Percentiles rank a stretch among this genome's conserved stretches.
phyloP scores from a whole-genome alignment of 2,797 vertebrate species.

The Gadopsis bispinosus region DNA sequence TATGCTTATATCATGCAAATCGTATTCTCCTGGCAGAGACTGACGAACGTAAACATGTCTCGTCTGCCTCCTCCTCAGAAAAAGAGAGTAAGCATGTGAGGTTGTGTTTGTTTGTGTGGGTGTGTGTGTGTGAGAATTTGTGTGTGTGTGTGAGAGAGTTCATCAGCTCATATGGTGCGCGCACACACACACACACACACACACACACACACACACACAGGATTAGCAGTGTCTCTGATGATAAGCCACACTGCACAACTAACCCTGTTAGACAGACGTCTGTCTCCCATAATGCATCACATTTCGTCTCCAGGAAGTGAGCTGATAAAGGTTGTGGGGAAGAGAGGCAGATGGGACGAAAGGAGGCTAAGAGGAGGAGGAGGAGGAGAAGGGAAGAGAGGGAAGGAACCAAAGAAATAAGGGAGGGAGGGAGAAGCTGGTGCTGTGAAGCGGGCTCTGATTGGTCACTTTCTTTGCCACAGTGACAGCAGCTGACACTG shows the following conservation, averaged over 20 bases:
- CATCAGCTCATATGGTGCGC: slow-evolving; percentile 62
- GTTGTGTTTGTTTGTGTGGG: slow-evolving; percentile 61
- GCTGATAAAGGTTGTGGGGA: slow-evolving; percentile 73
- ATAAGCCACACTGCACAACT: slow-evolving; percentile 78
- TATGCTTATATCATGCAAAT: slow-evolving; percentile 81
- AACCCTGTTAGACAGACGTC: slow-evolving; percentile 83
- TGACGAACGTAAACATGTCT: slow-evolving; percentile 78
- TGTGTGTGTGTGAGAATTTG: slow-evolving; percentile 56
- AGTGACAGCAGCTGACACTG: slow-evolving; percentile 78
- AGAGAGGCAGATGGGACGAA: slow-evolving; percentile 64
- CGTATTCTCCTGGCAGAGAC: slow-evolving; percentile 71
- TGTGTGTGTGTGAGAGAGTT: slow-evolving; percentile 65
- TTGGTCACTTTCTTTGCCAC: slow-evolving; percentile 81
- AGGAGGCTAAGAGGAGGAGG: slow-evolving; percentile 39
- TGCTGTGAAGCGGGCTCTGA: slow-evolving; percentile 70
- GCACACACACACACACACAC: slow-evolving; percentile 42
- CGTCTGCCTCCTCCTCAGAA: slow-evolving; percentile 66
- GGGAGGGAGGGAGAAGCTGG: slow-evolving; percentile 58
- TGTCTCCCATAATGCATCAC: slow-evolving; percentile 82
- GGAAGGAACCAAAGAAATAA: slow-evolving; percentile 53
- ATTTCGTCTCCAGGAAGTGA: slow-evolving; percentile 81
- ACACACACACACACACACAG: slow-evolving; percentile 40
- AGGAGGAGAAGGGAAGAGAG: slow-evolving; percentile 35
- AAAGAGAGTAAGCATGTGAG: slow-evolving; percentile 64
- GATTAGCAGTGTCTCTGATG: slow-evolving; percentile 81